phyloP scores from a whole-genome alignment of 2,888 invertebrate genomes.

The Protophormia terraenovae region DNA sequence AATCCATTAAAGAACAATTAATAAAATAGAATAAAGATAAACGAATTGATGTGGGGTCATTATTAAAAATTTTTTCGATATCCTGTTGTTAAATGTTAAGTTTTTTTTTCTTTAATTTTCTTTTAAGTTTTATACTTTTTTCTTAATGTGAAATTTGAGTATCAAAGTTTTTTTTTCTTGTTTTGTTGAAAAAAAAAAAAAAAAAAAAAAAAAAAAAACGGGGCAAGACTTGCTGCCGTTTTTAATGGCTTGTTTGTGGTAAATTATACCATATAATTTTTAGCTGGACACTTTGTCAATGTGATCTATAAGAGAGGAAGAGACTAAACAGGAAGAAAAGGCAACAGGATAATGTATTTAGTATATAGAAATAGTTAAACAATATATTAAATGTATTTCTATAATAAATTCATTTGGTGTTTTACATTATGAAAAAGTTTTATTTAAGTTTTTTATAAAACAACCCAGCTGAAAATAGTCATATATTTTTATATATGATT shows the following conservation, averaged over 20 bases:
- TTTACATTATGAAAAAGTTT: too few relatives aligned
- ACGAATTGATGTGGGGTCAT: not conserved
- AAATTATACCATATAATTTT: conserved; percentile 28
- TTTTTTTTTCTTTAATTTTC: not conserved
- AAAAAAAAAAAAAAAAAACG: too few relatives aligned
- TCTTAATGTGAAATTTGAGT: conserved; percentile 39
- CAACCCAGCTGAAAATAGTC: too few relatives aligned
- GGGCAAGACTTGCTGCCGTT: not conserved
- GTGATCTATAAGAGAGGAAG: not conserved
- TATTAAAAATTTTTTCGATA: conserved; percentile 35
- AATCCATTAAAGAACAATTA: conserved; percentile 63
- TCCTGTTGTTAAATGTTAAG: conserved; percentile 42
- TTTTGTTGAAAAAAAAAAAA: conserved; percentile 11
- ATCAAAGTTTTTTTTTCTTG: not conserved
- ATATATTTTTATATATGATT: too few relatives aligned
- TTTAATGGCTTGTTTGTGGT: conserved; percentile 11
- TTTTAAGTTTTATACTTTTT: not conserved
- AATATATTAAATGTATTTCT: not conserved
- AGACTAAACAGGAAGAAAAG: not conserved
- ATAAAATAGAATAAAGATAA: conserved; percentile 15
- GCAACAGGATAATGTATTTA: not conserved
- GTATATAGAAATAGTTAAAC: not conserved
- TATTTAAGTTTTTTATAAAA: too few relatives aligned
- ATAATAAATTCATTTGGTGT: too few relatives aligned
- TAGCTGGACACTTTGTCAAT: not conserved